These are phyloP conservation scores for Daphoenositta chrysoptera DNA, from an alignment of 2,113 vertebrate genomes.

Conservation along the genomic window DNA sequence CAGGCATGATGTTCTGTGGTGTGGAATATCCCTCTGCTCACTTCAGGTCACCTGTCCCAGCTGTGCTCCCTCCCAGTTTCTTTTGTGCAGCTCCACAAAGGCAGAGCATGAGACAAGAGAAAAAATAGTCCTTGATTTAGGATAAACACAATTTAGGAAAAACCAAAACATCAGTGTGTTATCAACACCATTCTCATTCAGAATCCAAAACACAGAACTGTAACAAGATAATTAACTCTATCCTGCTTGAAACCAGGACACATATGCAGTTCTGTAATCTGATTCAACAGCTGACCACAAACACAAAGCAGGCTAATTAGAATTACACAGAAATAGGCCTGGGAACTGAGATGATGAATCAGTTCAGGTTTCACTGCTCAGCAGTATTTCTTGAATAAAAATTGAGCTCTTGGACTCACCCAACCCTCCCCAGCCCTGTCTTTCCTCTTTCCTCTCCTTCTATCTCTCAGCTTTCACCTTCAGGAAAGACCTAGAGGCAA, in stretches of 20 bases:
- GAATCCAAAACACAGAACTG: not conserved
- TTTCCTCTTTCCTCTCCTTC: not conserved
- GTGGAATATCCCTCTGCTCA: not conserved
- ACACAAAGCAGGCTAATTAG: not conserved
- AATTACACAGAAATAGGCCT: not conserved
- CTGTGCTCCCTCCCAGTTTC: not conserved
- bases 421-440: not conserved
- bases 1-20: not conserved
- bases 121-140: not conserved
- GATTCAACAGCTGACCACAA: not conserved
- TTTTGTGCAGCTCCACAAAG: not conserved
- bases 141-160: not conserved
- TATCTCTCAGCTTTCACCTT: not conserved
- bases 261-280: not conserved
- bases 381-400: not conserved
- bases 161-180: not conserved
- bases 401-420: not conserved
- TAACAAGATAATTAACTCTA: not conserved
- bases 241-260: not conserved
- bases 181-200: not conserved
- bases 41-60: rapidly evolving
- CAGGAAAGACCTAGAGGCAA: not conserved
- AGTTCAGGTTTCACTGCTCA: not conserved
- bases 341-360: not conserved
- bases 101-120: not conserved